phyloP scores from a whole-genome alignment of 2,113 vertebrate genomes.

The Anguilla rostrata region DNA sequence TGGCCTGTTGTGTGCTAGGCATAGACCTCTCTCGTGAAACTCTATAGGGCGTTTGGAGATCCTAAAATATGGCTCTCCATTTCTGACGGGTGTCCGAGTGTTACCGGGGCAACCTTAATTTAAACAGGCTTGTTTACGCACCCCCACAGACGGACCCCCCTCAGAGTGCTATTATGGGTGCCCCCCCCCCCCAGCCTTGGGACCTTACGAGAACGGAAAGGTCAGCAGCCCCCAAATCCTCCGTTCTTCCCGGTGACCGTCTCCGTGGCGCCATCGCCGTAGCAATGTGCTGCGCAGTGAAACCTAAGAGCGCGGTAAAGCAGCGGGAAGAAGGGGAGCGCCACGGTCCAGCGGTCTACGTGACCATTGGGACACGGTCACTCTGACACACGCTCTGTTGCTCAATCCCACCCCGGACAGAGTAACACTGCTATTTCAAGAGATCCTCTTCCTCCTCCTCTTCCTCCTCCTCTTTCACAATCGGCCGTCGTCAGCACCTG shows the following conservation, averaged over 20 bases:
- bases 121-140: not conserved
- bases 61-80: not conserved
- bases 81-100: not conserved
- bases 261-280: constrained; percentile 37
- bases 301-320: constrained; percentile 35
- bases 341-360: not conserved
- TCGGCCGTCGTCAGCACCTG: not conserved
- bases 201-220: not conserved
- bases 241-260: constrained; percentile 20
- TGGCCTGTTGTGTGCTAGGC: not conserved
- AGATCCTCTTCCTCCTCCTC: not conserved
- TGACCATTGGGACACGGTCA: not conserved
- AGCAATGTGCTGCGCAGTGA: constrained; percentile 20
- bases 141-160: not conserved
- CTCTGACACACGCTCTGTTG: constrained; percentile 19
- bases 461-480: not conserved
- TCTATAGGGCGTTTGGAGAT: not conserved
- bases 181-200: not conserved
- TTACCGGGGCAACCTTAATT: not conserved
- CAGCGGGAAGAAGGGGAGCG: not conserved
- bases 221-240: not conserved
- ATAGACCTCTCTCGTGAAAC: not conserved
- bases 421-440: constrained; percentile 13
- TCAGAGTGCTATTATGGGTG: not conserved
- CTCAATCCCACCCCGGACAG: constrained; percentile 13